Evolutionary conservation across 2,888 invertebrate species (phyloP), one percentile per base, ranked within the genome.

Genomic region (Mesoligia furuncula): DNA sequence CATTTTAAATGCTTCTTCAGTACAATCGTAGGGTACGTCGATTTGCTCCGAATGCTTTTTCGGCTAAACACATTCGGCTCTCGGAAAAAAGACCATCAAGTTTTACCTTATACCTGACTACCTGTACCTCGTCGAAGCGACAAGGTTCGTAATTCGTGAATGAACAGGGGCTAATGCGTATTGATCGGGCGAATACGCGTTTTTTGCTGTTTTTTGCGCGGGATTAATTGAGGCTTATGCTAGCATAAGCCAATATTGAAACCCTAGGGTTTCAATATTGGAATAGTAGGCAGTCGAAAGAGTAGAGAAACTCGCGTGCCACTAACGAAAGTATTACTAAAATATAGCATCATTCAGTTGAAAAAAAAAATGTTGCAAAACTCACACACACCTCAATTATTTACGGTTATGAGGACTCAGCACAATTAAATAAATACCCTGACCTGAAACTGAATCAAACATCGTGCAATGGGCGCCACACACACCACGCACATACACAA

Each of bases 101-200:
- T 67, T 51, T 54, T 6, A 51, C 57, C 31, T 59, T 42, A 24
- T 54, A 82, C 77, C 59, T 76, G 51, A 66, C 36, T 42, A 45
- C 13, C 6, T 57, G 11, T 42, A 61, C 39, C 57, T 79, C 65
- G 42, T 17, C 54, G 24, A 17, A 83, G 71, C 80, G 72, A 72
- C 48, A 51, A 62, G 72, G 51, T 67, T 62, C 51, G 80, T 84
- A 81, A 84, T 81, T 81, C 57, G 27, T 57, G 84, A 84, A 84
- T 84, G 79, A 81, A 81, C 72, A 72, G 81, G 17, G 72, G 59
- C 80, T 79, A 84, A 81, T 81, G 84, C 79, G 72, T 84, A 83
- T 67, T 78, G 79, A 71, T 27, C 27, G 54, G 66, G 15, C 13
- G 51, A 83, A 57, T 42, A 57, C 66, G 42, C 36, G 57, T 27